Conservation (phyloP, 2,113 vertebrate genomes). For the Pluvianellus socialis region DNA sequence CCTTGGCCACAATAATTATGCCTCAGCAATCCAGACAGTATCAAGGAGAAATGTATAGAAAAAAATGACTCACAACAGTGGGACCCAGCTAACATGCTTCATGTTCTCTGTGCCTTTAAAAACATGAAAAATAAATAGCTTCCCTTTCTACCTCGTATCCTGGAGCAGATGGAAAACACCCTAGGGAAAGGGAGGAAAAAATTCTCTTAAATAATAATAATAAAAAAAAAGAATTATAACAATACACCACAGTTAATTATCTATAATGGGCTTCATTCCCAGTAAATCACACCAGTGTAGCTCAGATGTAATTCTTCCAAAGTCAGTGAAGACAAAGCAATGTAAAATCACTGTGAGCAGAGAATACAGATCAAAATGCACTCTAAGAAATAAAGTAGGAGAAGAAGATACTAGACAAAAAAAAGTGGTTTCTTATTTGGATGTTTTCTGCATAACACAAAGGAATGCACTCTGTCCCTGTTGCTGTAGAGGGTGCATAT, state of each 20-base stretch:
- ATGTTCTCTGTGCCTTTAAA: conserved; percentile 7
- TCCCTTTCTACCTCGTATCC: background rate
- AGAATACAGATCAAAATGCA: background rate
- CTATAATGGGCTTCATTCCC: background rate
- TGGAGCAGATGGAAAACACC: background rate
- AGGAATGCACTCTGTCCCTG: background rate
- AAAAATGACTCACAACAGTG: background rate
- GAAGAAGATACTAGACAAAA: background rate
- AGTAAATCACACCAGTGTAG: background rate
- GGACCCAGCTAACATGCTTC: background rate
- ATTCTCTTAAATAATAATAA: background rate
- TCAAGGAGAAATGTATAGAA: background rate
- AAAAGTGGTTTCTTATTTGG: background rate
- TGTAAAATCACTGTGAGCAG: background rate
- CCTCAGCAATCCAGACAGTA: background rate
- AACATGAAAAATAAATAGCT: conserved; percentile 9
- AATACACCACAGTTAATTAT: conserved; percentile 10
- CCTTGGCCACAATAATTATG: background rate
- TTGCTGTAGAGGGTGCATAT: background rate
- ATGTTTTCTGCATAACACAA: background rate
- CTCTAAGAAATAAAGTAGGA: background rate
- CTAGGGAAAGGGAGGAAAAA: background rate
- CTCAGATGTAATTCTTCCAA: background rate
- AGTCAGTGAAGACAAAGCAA: background rate
- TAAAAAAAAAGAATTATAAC: background rate